Conservation (phyloP, 2,113 vertebrate genomes). For the Takifugu bimaculatus region DNA sequence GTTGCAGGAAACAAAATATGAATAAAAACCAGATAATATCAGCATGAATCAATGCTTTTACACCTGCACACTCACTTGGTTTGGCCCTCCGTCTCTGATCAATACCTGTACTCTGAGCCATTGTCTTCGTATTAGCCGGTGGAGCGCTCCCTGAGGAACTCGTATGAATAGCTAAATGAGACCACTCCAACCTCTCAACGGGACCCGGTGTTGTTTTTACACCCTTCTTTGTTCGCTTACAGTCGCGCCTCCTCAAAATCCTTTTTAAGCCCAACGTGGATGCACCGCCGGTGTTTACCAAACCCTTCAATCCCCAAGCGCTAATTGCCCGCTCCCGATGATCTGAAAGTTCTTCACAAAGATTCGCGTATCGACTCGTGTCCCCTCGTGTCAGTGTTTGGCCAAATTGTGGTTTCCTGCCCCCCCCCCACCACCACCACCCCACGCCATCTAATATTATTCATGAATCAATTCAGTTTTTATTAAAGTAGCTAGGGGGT, state of each 20-base stretch:
- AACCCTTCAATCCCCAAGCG: constrained; percentile 60
- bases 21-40: constrained; percentile 74
- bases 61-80: constrained; percentile 67
- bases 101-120: constrained; percentile 70
- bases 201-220: constrained; percentile 64
- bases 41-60: constrained; percentile 67
- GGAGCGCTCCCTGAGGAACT: constrained; percentile 64
- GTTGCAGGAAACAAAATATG: constrained; percentile 62
- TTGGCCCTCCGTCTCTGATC: constrained; percentile 61
- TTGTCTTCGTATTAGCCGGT: constrained; percentile 72
- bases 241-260: constrained; percentile 53
- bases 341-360: constrained; percentile 60
- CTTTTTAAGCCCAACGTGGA: constrained; percentile 65
- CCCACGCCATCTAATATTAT: constrained; percentile 44
- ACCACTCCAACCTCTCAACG: constrained; percentile 61
- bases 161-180: constrained; percentile 69
- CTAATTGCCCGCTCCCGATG: constrained; percentile 53
- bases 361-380: constrained; percentile 52
- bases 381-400: constrained; percentile 46
- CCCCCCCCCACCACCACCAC: neutral
- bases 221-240: constrained; percentile 60
- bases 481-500: constrained; percentile 38
- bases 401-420: constrained; percentile 39
- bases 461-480: constrained; percentile 61
- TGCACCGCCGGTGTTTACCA: constrained; percentile 65